A percentile compares a stretch with the other conserved stretches of the same genome.
Conservation (phyloP, 2,888 invertebrate genomes). For the Caenorhabditis sp. region DNA sequence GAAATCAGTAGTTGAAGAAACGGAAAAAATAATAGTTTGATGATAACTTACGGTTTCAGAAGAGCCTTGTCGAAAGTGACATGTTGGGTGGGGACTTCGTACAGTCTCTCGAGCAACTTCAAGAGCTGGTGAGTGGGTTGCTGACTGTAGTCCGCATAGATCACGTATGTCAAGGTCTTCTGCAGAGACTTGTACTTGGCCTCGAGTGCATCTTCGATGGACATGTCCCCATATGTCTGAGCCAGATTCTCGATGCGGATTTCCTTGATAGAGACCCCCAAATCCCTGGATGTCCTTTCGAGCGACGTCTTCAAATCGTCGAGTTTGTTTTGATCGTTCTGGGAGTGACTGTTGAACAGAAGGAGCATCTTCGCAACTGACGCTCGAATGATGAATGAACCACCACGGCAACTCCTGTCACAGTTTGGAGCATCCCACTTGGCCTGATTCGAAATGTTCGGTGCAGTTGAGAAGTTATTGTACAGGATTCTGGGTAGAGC, state of each 20-base stretch:
- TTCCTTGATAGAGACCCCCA: background rate
- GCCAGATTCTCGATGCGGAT: conserved; percentile 4
- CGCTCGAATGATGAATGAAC: background rate
- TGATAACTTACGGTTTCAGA: conserved; percentile 6
- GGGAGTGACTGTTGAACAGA: background rate
- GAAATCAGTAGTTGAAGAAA: background rate
- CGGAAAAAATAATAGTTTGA: background rate
- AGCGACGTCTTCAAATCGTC: background rate
- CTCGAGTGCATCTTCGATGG: background rate
- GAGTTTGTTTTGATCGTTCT: background rate
- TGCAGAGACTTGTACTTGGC: background rate
- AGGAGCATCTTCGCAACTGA: background rate
- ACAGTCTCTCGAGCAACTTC: conserved; percentile 62
- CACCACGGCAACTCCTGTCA: too few species aligned
- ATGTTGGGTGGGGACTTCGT: conserved; percentile 56
- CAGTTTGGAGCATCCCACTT: background rate
- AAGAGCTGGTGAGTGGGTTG: conserved; percentile 24
- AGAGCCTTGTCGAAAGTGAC: conserved; percentile 44
- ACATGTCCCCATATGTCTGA: background rate
- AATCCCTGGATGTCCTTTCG: background rate
- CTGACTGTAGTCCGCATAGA: conserved; percentile 9
- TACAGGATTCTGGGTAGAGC: conserved; percentile 1
- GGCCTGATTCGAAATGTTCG: conserved; percentile 4
- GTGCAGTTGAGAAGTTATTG: background rate
- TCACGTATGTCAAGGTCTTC: background rate